Conservation (phyloP, 1,140 invertebrate species). For the Oedothorax gibbosus region DNA sequence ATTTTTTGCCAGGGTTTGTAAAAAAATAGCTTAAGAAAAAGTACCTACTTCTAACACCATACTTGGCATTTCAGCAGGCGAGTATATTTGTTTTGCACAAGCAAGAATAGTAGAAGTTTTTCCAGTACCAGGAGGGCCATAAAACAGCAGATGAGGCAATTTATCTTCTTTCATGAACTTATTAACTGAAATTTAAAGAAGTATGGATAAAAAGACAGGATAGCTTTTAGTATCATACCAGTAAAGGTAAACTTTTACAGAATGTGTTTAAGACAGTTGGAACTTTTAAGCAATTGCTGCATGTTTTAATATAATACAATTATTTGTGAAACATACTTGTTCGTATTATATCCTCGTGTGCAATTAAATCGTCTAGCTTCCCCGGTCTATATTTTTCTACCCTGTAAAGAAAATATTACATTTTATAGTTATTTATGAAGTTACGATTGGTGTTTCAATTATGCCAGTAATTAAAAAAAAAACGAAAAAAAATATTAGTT, state of each 20-base stretch:
- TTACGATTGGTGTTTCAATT: background rate
- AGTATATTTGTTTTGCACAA: conserved; percentile 93
- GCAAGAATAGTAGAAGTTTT: conserved; percentile 99
- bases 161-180: conserved; percentile 93
- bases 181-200: conserved; percentile 77
- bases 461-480: background rate
- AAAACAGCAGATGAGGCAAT: conserved; percentile 96
- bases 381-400: conserved; percentile 98
- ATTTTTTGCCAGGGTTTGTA: background rate
- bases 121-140: conserved; percentile 98
- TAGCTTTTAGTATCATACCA: too few relatives aligned
- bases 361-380: conserved; percentile 91
- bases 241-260: too few relatives aligned
- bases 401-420: conserved; percentile 74
- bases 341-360: conserved; percentile 95
- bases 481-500: background rate
- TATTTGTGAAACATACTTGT: conserved; percentile 81
- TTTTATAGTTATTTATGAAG: background rate
- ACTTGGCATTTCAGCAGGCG: conserved; percentile 85
- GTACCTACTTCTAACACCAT: conserved; percentile 76
- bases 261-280: too few relatives aligned
- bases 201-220: background rate
- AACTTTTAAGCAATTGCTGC: background rate
- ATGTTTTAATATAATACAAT: background rate
- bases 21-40: background rate